Percentiles rank a stretch among this genome's conserved stretches.
These are phyloP conservation scores for Pseudorectes ferrugineus DNA, from an alignment of 2,113 vertebrate species.

Conservation along the genomic window DNA sequence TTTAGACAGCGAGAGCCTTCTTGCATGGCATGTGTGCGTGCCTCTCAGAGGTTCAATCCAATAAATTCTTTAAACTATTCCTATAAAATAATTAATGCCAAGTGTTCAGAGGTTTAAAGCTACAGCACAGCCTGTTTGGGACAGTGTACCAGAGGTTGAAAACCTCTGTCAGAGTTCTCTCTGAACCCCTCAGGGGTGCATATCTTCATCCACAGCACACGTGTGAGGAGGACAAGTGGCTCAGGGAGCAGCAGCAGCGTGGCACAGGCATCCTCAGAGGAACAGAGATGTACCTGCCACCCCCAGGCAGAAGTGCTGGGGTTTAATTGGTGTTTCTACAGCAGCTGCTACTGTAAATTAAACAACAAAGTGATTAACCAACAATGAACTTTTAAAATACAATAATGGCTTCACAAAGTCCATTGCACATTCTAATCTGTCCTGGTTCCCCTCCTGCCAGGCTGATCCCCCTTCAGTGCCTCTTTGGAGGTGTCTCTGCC, in stretches of 20 bases:
- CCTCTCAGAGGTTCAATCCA: background rate
- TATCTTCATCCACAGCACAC: background rate
- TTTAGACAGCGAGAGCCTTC: background rate
- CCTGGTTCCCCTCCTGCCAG: background rate
- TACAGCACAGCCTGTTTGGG: background rate
- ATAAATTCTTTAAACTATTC: background rate
- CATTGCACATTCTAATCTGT: background rate
- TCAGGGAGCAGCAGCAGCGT: background rate
- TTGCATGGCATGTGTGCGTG: background rate
- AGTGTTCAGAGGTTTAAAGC: background rate
- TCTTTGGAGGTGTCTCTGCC: background rate
- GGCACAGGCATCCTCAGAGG: background rate
- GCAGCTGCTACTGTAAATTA: background rate
- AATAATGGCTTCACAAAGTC: background rate
- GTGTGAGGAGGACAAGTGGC: accelerated
- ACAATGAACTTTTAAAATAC: background rate
- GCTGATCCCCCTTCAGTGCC: background rate
- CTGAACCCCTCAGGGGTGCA: background rate
- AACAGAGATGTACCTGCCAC: background rate
- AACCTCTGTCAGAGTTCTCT: background rate
- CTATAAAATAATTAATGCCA: background rate
- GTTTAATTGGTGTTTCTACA: background rate
- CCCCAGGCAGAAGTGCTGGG: background rate
- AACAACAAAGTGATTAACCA: background rate
- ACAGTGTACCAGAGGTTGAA: background rate